Evolutionary conservation across 2,888 invertebrate genomes (phyloP), one percentile per base, ranked within the genome.

Genomic region (Callinectes sapidus): DNA sequence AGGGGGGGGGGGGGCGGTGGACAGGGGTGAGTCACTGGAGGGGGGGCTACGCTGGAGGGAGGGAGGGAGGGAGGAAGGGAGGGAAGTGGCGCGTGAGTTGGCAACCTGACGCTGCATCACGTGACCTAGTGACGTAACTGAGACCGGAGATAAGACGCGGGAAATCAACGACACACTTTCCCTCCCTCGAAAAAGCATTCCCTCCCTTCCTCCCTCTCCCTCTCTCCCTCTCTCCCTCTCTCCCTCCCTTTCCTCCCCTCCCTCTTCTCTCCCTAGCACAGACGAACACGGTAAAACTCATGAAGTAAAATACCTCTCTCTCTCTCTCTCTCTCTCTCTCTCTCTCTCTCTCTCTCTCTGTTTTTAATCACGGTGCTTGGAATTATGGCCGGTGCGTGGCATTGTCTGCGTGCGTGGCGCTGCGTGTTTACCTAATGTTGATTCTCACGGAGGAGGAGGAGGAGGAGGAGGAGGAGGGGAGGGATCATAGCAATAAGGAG

Each of bases 101-200:
- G 61, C 89, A 61, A 13, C 61, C 61, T 61, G 61, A 61, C 61
- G 61, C 61, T 61, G 61, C 18, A 61, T 61, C 61, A 61, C 61
- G 61, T 61, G 61, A 61, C 61, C 23, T 61, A 18, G 61, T 61
- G 61, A 71, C 71, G 71, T 71, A 71, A 71, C 28, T 8, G n/a
- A 71, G 42, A 90, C 90, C 85, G 81, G 85, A 90, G 90, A 90
- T 90, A 90, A 90, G 48, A 55, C 54, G 32, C 90, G 90, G 85
- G 81, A 90, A 90, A 90, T 90, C 61, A n/a, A 13, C 61, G 90
- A 90, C 90, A 90, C 85, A 90, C 90, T 90, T 90, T 86, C 90
- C 90, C 89, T 14, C 66, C 35, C 39, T 16, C 48, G 16, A 61
- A 61, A 61, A 71, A 71, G 66, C 81, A 32, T 35, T 14, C 81